phyloP scores from a whole-genome alignment of 2,113 vertebrate species.

The Riparia riparia region DNA sequence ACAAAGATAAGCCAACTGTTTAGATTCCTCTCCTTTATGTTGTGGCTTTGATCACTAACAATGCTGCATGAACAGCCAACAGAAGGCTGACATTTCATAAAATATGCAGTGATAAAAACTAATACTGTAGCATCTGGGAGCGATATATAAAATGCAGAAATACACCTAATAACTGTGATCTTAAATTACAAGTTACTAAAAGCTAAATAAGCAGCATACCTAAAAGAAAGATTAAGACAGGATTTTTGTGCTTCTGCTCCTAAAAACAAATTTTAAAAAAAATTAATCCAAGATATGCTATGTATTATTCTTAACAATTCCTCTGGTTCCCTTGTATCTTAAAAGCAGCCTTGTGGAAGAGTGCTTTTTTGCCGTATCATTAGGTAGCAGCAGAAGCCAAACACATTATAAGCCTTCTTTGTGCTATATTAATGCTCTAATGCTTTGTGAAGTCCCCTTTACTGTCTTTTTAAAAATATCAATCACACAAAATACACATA shows the following conservation, averaged over 20 bases:
- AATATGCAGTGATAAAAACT: conserved; percentile 91
- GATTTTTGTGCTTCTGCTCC: conserved; percentile 44
- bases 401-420: conserved; percentile 28
- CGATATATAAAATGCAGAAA: conserved; percentile 87
- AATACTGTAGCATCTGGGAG: conserved; percentile 89
- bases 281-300: conserved; percentile 58
- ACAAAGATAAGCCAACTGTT: conserved; percentile 85
- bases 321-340: conserved; percentile 30
- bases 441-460: conserved; percentile 22
- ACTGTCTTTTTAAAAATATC: conserved; percentile 34
- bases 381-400: conserved; percentile 52
- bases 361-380: conserved; percentile 1
- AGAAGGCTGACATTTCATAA: conserved; percentile 91
- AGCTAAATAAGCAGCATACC: conserved; percentile 79
- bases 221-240: conserved; percentile 68
- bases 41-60: conserved; percentile 89
- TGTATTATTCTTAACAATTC: conserved; percentile 52
- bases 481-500: conserved; percentile 7
- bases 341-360: conserved; percentile 62
- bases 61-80: conserved; percentile 85
- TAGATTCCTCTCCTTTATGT: conserved; percentile 84
- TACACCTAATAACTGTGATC: conserved; percentile 88
- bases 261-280: conserved; percentile 56
- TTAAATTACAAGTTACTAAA: conserved; percentile 87
- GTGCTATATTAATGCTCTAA: conserved; percentile 46